Conservation (phyloP, 2,113 vertebrate genomes). For the Ginglymostoma cirratum region DNA sequence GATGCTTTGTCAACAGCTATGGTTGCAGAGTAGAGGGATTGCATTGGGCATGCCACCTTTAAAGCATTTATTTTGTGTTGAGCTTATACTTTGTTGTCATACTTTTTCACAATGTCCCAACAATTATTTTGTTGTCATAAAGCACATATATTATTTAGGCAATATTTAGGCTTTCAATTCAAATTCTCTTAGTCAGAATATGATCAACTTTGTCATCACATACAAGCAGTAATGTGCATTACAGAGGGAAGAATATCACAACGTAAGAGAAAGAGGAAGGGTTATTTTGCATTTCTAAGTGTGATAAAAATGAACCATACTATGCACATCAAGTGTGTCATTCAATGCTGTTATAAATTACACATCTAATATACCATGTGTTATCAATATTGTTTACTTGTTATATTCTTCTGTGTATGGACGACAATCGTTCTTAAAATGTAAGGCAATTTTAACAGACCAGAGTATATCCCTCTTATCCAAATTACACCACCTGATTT, state of each 20-base stretch:
- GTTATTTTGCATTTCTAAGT: not conserved
- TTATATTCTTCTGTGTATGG: not conserved
- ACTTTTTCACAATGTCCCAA: not conserved
- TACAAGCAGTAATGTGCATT: not conserved
- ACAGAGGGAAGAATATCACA: not conserved
- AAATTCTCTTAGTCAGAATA: not conserved
- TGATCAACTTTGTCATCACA: not conserved
- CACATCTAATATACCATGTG: not conserved
- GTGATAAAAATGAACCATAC: not conserved
- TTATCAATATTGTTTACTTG: not conserved
- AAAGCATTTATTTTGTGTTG: not conserved
- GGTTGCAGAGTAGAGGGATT: not conserved
- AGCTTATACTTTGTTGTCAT: not conserved
- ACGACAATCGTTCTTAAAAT: not conserved
- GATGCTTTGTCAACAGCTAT: not conserved
- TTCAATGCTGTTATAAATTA: not conserved
- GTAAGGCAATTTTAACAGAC: not conserved
- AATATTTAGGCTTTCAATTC: not conserved
- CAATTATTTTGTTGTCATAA: not conserved
- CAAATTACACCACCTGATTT: not conserved
- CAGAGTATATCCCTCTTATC: not conserved
- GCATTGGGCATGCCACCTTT: not conserved
- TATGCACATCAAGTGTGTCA: not conserved
- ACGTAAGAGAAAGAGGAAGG: not conserved
- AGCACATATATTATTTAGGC: not conserved